phyloP scores from a whole-genome alignment of 2,113 vertebrate species.

The Dryoscopus gambensis region DNA sequence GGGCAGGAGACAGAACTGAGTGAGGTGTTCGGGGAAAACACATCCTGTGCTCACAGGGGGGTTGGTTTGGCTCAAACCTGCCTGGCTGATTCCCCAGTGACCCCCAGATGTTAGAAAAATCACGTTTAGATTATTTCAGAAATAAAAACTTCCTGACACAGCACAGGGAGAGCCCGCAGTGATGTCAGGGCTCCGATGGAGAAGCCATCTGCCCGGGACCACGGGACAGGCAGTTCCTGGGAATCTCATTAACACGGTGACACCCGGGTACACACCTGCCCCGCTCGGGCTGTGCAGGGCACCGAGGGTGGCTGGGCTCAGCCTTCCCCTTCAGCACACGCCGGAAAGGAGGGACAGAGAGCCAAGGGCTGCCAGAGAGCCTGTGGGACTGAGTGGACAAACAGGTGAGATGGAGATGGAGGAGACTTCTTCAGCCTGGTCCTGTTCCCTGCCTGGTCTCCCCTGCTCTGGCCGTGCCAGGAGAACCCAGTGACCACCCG shows the following conservation, averaged over 20 bases:
- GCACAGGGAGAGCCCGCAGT: background rate
- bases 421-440: rapidly evolving
- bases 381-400: rapidly evolving
- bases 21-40: background rate
- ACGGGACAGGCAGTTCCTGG: background rate
- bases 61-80: background rate
- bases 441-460: rapidly evolving
- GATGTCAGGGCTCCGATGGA: background rate
- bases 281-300: background rate
- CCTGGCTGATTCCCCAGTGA: background rate
- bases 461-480: background rate
- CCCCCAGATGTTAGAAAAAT: background rate
- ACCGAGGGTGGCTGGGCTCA: rapidly evolving
- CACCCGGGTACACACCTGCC: background rate
- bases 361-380: background rate
- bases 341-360: background rate
- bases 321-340: rapidly evolving
- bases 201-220: slow-evolving; percentile 38
- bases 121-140: background rate
- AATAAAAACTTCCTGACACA: background rate
- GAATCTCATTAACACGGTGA: background rate
- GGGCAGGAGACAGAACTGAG: background rate
- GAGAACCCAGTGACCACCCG: rapidly evolving
- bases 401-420: background rate
- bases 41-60: rapidly evolving